Percentiles rank a stretch among this genome's conserved stretches.
phyloP scores from a whole-genome alignment of 2,113 vertebrate species.

The Burhinus bistriatus region DNA sequence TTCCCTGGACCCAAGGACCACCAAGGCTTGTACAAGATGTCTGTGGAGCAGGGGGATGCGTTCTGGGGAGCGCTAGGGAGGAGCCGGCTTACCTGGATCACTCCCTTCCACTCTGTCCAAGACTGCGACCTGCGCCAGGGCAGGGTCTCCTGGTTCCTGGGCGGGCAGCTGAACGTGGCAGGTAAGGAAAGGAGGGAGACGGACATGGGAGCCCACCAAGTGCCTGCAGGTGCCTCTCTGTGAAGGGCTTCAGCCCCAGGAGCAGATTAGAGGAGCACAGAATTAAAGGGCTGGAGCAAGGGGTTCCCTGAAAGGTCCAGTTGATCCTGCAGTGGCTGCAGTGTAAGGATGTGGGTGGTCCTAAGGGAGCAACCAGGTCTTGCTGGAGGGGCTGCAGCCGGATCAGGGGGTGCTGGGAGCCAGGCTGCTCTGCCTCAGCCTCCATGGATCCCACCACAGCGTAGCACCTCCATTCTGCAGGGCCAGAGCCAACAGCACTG shows the following conservation, averaged over 20 bases:
- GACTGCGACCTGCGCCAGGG: slow-evolving; percentile 71
- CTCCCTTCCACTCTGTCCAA: slow-evolving; percentile 71
- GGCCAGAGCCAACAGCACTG: not conserved
- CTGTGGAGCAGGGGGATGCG: slow-evolving; percentile 60
- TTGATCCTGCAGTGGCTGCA: not conserved
- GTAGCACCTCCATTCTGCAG: not conserved
- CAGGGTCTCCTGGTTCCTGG: slow-evolving; percentile 63
- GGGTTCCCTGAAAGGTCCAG: not conserved
- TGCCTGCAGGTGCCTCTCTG: not conserved
- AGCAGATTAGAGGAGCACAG: not conserved
- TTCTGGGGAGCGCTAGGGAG: slow-evolving; percentile 77
- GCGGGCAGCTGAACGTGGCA: slow-evolving; percentile 54
- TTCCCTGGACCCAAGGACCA: slow-evolving; percentile 63
- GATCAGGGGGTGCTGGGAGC: not conserved
- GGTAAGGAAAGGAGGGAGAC: not conserved
- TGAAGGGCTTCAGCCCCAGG: not conserved
- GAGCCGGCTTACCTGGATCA: slow-evolving; percentile 75
- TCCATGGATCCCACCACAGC: accelerated
- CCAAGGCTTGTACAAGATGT: slow-evolving; percentile 69
- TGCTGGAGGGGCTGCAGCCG: not conserved
- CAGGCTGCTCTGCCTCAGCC: not conserved
- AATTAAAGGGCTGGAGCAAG: not conserved
- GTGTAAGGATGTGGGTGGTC: not conserved
- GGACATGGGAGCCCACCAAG: not conserved
- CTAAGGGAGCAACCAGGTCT: not conserved